These are phyloP conservation scores for Hydroisotoma schaefferi DNA, from an alignment of 2,888 invertebrate species.

Conservation along the genomic window DNA sequence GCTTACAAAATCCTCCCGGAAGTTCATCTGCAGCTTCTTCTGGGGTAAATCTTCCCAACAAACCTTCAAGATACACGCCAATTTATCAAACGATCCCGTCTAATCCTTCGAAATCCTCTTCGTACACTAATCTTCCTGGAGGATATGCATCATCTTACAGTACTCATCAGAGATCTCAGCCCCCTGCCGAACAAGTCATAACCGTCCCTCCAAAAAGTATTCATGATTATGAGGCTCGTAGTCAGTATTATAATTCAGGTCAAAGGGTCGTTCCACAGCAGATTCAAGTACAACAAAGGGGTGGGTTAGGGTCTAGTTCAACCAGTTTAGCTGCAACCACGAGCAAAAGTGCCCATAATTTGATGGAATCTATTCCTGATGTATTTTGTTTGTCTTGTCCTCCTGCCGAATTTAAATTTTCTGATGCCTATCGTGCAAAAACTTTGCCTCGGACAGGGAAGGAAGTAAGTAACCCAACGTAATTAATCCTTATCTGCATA, in stretches of 20 bases:
- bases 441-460: conserved; percentile 49
- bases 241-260: conserved; percentile 31
- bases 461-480: conserved; percentile 38
- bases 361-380: conserved; percentile 48
- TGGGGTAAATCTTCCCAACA: conserved; percentile 36
- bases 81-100: conserved; percentile 24
- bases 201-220: conserved; percentile 46
- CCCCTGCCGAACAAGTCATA: conserved; percentile 30
- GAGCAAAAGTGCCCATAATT: conserved; percentile 48
- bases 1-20: conserved; percentile 22
- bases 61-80: conserved; percentile 45
- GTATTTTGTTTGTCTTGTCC: conserved; percentile 49
- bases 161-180: conserved; percentile 14
- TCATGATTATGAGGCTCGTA: conserved; percentile 30
- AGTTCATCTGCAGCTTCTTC: conserved; percentile 11
- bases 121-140: conserved; percentile 40
- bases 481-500: too few relatives aligned
- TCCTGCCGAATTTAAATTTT: conserved; percentile 49
- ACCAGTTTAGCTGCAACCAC: conserved; percentile 30
- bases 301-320: neutral
- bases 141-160: conserved; percentile 38
- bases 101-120: conserved; percentile 30
- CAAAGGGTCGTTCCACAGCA: conserved; percentile 14
- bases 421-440: conserved; percentile 49
- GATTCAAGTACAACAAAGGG: conserved; percentile 3